Evolutionary conservation across 2,888 invertebrate genomes (phyloP).

Genomic region (Brachycybe producta): DNA sequence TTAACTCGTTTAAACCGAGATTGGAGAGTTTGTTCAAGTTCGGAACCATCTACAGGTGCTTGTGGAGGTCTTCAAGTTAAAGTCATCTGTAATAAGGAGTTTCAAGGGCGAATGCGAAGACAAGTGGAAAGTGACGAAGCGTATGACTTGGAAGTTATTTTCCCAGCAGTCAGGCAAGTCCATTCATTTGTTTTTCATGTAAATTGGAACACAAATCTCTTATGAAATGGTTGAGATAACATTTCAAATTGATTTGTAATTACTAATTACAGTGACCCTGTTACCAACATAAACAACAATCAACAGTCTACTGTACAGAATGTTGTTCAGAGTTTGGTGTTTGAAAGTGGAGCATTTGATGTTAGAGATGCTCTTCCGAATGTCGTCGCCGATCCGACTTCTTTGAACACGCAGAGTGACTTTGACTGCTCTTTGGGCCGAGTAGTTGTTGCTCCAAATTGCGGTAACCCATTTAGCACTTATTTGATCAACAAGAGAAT

Average conservation of each 20-base stretch:
- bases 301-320: conserved; percentile 62
- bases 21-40: conserved; percentile 93
- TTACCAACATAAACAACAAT: conserved; percentile 70
- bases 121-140: conserved; percentile 52
- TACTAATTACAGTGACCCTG: conserved; percentile 60
- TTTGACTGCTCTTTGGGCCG: conserved; percentile 87
- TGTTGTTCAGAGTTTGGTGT: conserved; percentile 73
- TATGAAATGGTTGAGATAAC: too few species aligned
- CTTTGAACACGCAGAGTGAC: conserved; percentile 70
- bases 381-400: conserved; percentile 84
- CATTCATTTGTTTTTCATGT: too few species aligned
- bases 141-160: conserved; percentile 65
- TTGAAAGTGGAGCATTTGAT: conserved; percentile 87
- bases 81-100: conserved; percentile 35
- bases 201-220: too few species aligned
- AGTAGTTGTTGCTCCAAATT: conserved; percentile 85
- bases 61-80: conserved; percentile 69
- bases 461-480: conserved; percentile 47
- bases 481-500: not conserved
- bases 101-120: conserved; percentile 44
- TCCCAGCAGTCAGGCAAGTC: conserved; percentile 70
- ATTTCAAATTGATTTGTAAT: conserved; percentile 9
- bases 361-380: conserved; percentile 85
- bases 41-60: conserved; percentile 55
- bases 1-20: conserved; percentile 83